phyloP scores from a whole-genome alignment of 1,140 invertebrate species.

The Augochlora pura region DNA sequence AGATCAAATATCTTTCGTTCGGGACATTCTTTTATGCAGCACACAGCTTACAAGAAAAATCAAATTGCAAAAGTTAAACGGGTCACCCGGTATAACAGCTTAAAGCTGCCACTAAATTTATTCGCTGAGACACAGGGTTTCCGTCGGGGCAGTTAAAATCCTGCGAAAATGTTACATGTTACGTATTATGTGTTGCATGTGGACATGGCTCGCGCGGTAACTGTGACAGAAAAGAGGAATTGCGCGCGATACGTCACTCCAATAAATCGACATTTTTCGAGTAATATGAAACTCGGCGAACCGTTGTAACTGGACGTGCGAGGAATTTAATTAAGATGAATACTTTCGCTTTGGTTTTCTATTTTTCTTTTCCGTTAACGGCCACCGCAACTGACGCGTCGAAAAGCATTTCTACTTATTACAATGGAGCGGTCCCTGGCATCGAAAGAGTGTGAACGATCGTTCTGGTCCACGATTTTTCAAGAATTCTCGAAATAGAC shows the following conservation, averaged over 20 bases:
- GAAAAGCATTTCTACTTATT: background rate
- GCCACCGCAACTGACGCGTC: no score
- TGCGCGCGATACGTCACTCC: background rate
- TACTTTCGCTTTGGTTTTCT: background rate
- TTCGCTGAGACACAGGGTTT: background rate
- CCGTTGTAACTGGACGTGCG: background rate
- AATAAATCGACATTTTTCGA: constrained; percentile 14
- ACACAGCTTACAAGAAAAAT: no score
- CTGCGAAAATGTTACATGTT: constrained; percentile 10
- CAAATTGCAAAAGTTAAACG: no score
- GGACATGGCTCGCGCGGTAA: background rate
- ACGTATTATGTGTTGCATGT: background rate
- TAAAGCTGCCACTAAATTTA: constrained; percentile 31
- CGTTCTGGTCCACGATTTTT: no score
- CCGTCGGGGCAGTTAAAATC: constrained; percentile 4
- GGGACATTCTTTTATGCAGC: no score
- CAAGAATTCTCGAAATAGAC: no score
- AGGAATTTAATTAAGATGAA: background rate
- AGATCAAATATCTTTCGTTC: no score
- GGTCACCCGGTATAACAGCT: background rate
- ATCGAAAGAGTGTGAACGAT: no score
- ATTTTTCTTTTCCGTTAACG: background rate
- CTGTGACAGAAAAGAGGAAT: constrained; percentile 10
- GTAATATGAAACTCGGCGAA: background rate
- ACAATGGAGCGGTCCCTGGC: no score